Evolutionary conservation across 2,113 vertebrate species (phyloP), one percentile per base, ranked within the genome.

Genomic region (Plecturocebus donacophilus): DNA sequence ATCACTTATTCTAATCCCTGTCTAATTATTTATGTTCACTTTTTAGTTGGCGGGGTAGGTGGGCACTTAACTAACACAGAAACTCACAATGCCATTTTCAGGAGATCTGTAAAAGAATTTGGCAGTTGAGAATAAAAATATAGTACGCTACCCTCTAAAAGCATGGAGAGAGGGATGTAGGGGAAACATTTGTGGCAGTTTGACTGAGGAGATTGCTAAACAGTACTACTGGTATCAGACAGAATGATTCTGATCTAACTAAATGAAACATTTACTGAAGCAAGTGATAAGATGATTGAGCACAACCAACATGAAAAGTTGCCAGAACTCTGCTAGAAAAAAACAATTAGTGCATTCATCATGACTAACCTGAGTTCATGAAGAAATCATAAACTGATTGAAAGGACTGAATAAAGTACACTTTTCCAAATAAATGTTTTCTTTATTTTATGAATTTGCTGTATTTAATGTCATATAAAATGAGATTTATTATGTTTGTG

Each of bases 401-500:
- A 94, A 80, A 91, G 38, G 10, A n/a, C 4, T 89, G 9, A 30
- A 1, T 86, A 66, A 77, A 80, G 30, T 66, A 42, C 7, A 4
- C 12, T 45, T 76, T 95, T 94, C 64, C 61, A 86, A 97, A 86
- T 12, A 92, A 83, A 19, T 70, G 27, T 87, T 58, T 61, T 80
- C 66, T 40, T 79, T 82, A 23, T 58, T 76, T 94, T 92, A 2
- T 83, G 47, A 83, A 68, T 95, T 76, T 93, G 4, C 40, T 58
- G 1, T 76, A 54, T 61, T 85, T 73, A 68, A 68, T 11, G 56
- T 40, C 13, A 70, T 45, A 82, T 40, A 91, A 92, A 32, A 40
- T 93, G 76, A 89, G 38, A 86, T 83, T 81, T 70, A 45, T 71
- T 86, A 54, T 83, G 70, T 91, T 91, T 75, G 17, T 82, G 52